Evolutionary conservation across 2,113 vertebrate species (phyloP).

Genomic region (Lampris megalopsis): DNA sequence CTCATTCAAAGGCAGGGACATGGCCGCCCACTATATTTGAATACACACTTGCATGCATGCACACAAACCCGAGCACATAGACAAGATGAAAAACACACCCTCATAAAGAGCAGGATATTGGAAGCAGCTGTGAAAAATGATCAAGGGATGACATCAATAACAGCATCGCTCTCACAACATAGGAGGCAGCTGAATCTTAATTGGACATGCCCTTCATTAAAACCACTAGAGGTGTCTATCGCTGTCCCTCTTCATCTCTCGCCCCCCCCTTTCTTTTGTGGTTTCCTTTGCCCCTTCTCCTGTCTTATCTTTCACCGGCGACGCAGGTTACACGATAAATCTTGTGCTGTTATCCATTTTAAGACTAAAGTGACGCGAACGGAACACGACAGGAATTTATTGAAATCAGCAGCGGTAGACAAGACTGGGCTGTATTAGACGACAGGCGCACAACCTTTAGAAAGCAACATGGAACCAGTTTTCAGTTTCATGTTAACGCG

Average conservation of each 20-base stretch:
- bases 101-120: conserved; percentile 79
- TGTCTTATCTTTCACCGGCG: background rate
- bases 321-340: conserved; percentile 10
- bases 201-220: conserved; percentile 69
- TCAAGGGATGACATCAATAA: conserved; percentile 79
- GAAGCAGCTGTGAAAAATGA: conserved; percentile 74
- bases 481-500: background rate
- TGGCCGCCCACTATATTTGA: conserved; percentile 68
- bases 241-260: background rate
- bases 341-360: conserved; percentile 9
- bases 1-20: conserved; percentile 40
- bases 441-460: background rate
- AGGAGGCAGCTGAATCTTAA: conserved; percentile 73
- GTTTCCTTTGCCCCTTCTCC: background rate
- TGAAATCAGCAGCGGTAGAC: background rate
- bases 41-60: conserved; percentile 43
- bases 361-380: background rate
- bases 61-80: conserved; percentile 45
- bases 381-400: background rate
- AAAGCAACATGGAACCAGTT: background rate
- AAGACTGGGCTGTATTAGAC: conserved; percentile 5
- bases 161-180: conserved; percentile 60
- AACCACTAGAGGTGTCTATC: conserved; percentile 31
- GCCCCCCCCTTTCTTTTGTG: background rate
- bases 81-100: conserved; percentile 70